Evolutionary conservation across 2,797 vertebrate species (phyloP), one percentile per base, ranked within the genome.

Genomic region (Lagodon rhomboides): DNA sequence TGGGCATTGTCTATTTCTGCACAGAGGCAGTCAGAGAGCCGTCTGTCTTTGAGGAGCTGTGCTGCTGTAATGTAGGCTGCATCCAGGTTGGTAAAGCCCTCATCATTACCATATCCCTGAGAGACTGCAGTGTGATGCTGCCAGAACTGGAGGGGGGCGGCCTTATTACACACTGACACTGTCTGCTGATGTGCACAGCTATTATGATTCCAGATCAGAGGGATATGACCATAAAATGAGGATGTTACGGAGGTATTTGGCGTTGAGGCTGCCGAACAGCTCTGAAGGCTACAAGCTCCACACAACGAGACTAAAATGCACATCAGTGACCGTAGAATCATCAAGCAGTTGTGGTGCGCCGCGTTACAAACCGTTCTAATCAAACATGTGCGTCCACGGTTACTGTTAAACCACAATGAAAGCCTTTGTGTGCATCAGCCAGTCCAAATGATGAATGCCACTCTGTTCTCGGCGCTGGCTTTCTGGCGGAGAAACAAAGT

Each of bases 401-500:
- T 90, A 84, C 82, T 87, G 93, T 89, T 87, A 59, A 83, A 27
- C 77, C 87, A 94, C 92, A 95, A 93, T 87, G 89, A 81, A 60
- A 54, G 82, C 69, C 93, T 93, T 94, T 95, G 94, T 95, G 84
- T 60, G 70, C 69, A 59, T 83, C 85, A 75, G 87, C 77, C 89
- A 56, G 90, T 85, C 41, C 72, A 90, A 92, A 79, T 77, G 88
- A 88, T 95, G 93, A 95, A 96, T 95, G 93, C 92, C 80, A 76
- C 91, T 92, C 93, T 96, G 95, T 95, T 94, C 93, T 88, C 88
- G 76, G 91, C 90, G 23, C 87, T 56, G 90, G 78, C 84, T 85
- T 80, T 91, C 90, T 91, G 93, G 91, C 83, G 55, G 59, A 49
- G 90, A 88, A 91, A 96, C 95, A 96, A 93, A 94, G 94, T 94